A percentile compares a stretch with the other conserved stretches of the same genome.
These are phyloP conservation scores for Trididemnum miniatum DNA, from an alignment of 23 tunicate species.

Conservation along the genomic window DNA sequence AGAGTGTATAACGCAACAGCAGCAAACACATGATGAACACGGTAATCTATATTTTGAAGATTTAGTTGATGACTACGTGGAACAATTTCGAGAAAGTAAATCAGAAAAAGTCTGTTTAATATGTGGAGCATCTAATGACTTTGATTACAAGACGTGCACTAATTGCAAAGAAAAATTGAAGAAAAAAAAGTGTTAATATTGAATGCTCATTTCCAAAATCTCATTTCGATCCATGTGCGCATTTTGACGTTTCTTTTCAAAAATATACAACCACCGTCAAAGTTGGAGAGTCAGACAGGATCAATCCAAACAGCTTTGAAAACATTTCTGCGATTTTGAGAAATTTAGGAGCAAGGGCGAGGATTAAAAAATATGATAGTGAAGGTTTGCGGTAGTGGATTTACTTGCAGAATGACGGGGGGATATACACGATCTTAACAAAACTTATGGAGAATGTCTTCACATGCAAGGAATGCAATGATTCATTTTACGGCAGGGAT, in stretches of 20 bases:
- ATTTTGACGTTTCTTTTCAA: background rate
- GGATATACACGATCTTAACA: background rate
- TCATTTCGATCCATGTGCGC: constrained; percentile 1
- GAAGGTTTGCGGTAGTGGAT: background rate
- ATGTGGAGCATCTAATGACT: constrained; percentile 16
- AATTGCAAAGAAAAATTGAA: constrained; percentile 6
- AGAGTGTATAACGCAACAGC: background rate
- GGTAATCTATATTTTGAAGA: background rate
- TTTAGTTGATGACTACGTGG: background rate
- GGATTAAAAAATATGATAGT: constrained; percentile 1
- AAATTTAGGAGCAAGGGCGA: constrained; percentile 7
- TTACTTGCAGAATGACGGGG: background rate
- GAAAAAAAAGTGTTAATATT: background rate
- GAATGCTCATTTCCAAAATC: background rate
- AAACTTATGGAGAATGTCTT: constrained; percentile 3
- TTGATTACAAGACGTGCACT: background rate
- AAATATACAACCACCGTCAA: background rate
- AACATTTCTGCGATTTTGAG: background rate
- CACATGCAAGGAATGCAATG: background rate
- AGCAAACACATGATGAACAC: background rate
- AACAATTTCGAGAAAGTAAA: background rate
- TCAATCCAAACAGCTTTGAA: constrained; percentile 20
- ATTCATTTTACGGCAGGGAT: background rate
- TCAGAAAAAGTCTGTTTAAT: constrained; percentile 13
- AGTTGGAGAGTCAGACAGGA: background rate